A percentile compares a stretch with the other conserved stretches of the same genome.
phyloP scores from a whole-genome alignment of 2,113 vertebrate species.

The Pseudolaguvia tuberculata region DNA sequence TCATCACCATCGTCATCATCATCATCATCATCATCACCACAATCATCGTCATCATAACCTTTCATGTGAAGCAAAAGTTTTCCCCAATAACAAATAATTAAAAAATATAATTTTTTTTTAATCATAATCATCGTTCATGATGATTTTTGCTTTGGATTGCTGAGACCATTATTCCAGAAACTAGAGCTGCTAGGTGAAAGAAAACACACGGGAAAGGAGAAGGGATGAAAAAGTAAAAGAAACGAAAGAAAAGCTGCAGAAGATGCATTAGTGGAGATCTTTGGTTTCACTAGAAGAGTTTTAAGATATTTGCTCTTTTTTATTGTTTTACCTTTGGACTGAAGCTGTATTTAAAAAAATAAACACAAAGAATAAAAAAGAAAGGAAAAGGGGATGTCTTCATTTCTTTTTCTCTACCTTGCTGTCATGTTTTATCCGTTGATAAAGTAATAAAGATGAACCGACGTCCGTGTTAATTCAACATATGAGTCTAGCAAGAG shows the following conservation, averaged over 20 bases:
- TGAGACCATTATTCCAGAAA: conserved; percentile 68
- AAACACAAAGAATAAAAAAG: conserved; percentile 23
- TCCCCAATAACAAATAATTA: conserved; percentile 74
- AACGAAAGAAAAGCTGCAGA: conserved; percentile 60
- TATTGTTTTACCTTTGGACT: conserved; percentile 70
- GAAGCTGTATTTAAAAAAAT: conserved; percentile 58
- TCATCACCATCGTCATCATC: conserved; percentile 51
- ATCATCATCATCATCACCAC: conserved; percentile 19
- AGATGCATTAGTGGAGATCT: conserved; percentile 68
- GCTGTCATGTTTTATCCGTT: neutral
- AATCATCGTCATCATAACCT: conserved; percentile 53
- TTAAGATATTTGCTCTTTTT: conserved; percentile 60
- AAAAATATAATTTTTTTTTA: conserved; percentile 77
- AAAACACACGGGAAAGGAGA: conserved; percentile 21
- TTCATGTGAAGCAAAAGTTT: conserved; percentile 66
- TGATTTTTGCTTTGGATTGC: conserved; percentile 72
- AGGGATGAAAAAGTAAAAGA: conserved; percentile 54
- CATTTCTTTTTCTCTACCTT: conserved; percentile 6
- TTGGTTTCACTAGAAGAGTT: conserved; percentile 75
- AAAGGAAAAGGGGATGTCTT: conserved; percentile 22
- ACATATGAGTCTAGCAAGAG: neutral
- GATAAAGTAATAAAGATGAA: neutral
- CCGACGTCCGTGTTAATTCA: neutral
- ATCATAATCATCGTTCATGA: conserved; percentile 55
- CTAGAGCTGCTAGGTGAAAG: conserved; percentile 67